Evolutionary conservation across 30 jellyfish, hydroid and myxozoan species (phyloP).

Genomic region (Phacellophora camtschatica): DNA sequence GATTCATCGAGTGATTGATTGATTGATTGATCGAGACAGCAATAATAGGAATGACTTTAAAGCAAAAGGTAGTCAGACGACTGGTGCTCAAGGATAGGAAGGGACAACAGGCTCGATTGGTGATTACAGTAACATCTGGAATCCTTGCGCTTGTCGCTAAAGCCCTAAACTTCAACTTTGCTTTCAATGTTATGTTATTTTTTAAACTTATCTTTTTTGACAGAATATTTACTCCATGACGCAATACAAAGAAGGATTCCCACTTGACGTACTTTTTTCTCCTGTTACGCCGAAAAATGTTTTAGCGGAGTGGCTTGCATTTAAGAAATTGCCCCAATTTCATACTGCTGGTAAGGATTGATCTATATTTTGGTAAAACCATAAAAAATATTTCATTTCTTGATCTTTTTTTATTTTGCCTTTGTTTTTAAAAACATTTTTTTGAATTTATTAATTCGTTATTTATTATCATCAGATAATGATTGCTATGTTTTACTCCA

Average conservation of each 20-base stretch:
- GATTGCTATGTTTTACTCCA: neutral
- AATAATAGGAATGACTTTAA: too few relatives aligned
- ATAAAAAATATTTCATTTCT: neutral
- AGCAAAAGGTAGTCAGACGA: too few relatives aligned
- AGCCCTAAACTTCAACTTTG: too few relatives aligned
- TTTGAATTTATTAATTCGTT: neutral
- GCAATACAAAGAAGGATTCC: slow-evolving; percentile 87
- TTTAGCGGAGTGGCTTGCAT: slow-evolving; percentile 96
- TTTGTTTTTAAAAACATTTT: neutral
- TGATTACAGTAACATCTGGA: too few relatives aligned
- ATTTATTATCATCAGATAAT: neutral
- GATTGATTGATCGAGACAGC: too few relatives aligned
- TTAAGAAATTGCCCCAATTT: slow-evolving; percentile 76
- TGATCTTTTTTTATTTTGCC: neutral
- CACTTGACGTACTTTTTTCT: slow-evolving; percentile 92
- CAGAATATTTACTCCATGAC: slow-evolving; percentile 93
- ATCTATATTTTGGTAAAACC: too few relatives aligned
- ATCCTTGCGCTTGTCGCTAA: too few relatives aligned
- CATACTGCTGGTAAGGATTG: slow-evolving; percentile 99
- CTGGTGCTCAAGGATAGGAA: too few relatives aligned
- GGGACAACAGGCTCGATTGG: too few relatives aligned
- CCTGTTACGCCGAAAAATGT: slow-evolving; percentile 93
- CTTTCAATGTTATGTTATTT: too few relatives aligned
- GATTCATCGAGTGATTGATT: too few relatives aligned
- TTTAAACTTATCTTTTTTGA: too few relatives aligned